Conservation (phyloP, 2,113 vertebrate species). For the Oreotrochilus melanogaster region DNA sequence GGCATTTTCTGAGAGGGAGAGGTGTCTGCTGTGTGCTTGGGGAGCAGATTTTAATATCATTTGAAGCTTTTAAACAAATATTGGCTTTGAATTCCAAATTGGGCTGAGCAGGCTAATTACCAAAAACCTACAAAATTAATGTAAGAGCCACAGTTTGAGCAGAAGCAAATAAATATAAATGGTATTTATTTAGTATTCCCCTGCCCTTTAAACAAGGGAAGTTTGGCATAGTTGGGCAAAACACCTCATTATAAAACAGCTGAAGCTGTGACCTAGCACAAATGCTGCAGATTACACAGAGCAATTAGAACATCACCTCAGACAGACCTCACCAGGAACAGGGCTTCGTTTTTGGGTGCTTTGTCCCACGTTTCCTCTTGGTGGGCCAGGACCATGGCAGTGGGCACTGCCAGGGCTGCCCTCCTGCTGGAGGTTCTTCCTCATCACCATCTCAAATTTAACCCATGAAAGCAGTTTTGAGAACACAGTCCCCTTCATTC, state of each 20-base stretch:
- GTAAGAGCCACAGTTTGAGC: background rate
- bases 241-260: background rate
- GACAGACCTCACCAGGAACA: background rate
- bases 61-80: constrained; percentile 12
- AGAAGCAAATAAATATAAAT: constrained; percentile 45
- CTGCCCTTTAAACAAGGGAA: constrained; percentile 29
- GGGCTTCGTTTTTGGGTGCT: background rate
- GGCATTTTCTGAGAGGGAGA: background rate
- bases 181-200: constrained; percentile 36
- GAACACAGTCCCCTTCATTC: background rate
- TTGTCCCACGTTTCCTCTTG: background rate
- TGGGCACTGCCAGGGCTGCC: background rate
- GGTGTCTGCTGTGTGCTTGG: background rate
- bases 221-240: constrained; percentile 9
- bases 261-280: background rate
- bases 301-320: background rate
- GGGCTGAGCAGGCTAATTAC: constrained; percentile 29
- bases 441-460: background rate
- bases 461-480: background rate
- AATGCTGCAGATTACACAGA: background rate
- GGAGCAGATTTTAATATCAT: background rate
- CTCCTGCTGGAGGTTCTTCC: background rate
- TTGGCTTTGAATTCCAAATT: constrained; percentile 14
- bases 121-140: constrained; percentile 17
- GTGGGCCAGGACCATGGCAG: background rate